phyloP scores from a whole-genome alignment of 2,797 vertebrate species.

The Ctenochaetus hawaiiensis region DNA sequence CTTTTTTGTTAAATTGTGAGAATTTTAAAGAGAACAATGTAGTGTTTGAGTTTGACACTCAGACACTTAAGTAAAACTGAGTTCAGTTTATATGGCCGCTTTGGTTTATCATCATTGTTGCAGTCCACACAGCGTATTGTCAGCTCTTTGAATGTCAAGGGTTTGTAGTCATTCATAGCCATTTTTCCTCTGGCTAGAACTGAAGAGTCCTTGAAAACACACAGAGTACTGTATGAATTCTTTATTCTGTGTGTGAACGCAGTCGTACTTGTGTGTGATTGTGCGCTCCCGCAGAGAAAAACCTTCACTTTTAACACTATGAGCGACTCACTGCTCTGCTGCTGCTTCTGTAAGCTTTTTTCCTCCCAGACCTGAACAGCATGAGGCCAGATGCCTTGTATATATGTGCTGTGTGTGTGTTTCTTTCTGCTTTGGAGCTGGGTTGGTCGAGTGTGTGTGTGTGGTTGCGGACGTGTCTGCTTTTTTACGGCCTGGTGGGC shows the following conservation, averaged over 20 bases:
- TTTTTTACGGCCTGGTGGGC: constrained; percentile 20
- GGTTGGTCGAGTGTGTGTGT: background rate
- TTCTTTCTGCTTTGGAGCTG: constrained; percentile 10
- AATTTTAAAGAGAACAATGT: too few species aligned
- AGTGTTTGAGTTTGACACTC: background rate
- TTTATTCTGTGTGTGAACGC: too few species aligned
- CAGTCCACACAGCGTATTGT: background rate
- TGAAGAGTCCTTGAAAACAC: background rate
- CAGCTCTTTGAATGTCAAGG: background rate
- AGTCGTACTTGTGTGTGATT: too few species aligned
- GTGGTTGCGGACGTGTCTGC: constrained; percentile 15
- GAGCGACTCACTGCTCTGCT: constrained; percentile 15
- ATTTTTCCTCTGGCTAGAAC: background rate
- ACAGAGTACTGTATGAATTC: background rate
- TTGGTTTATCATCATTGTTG: background rate
- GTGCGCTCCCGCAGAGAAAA: constrained; percentile 18
- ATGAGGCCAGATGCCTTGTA: constrained; percentile 38
- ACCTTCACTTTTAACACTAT: constrained; percentile 18
- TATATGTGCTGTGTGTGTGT: constrained; percentile 16
- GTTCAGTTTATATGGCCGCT: too few species aligned
- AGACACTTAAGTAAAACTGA: background rate
- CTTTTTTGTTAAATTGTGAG: background rate
- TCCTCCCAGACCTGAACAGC: constrained; percentile 46
- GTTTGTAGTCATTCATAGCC: background rate
- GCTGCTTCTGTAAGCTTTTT: background rate